phyloP scores from a whole-genome alignment of 2,797 vertebrate genomes.

The Phrynocephalus guinanensis region DNA sequence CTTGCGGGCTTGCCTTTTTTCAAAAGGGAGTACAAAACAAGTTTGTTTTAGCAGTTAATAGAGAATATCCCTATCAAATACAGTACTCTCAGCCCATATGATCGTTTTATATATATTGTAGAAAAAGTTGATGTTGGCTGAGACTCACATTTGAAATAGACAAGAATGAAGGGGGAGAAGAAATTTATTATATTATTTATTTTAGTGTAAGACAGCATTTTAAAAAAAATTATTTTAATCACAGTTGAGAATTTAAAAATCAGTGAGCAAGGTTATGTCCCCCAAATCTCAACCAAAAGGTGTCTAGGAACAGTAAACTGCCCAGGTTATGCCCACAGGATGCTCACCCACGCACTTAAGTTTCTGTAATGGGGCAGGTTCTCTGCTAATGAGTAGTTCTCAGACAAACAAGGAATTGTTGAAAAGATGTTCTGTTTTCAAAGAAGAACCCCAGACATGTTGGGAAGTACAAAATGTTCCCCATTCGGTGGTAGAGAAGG shows the following conservation, averaged over 20 bases:
- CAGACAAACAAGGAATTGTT: neutral
- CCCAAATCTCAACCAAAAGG: neutral
- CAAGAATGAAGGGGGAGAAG: too few species aligned
- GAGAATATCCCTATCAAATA: neutral
- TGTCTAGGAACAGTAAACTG: neutral
- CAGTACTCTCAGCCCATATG: neutral
- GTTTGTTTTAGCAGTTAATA: neutral
- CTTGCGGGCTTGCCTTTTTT: too few species aligned
- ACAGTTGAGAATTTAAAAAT: neutral
- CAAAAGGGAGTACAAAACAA: too few species aligned
- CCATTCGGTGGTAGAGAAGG: neutral
- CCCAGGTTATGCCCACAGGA: neutral
- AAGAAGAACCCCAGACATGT: conserved; percentile 7
- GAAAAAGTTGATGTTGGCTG: neutral
- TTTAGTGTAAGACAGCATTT: neutral
- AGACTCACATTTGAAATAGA: neutral
- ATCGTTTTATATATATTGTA: neutral
- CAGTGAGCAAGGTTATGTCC: neutral
- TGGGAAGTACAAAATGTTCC: neutral
- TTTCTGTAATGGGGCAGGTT: neutral
- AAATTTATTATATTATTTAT: neutral
- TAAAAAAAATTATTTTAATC: neutral
- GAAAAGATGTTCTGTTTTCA: neutral
- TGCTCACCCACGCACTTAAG: neutral
- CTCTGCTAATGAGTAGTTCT: neutral